These are phyloP conservation scores for Oscheius sp. DNA, from an alignment of 1,140 invertebrate species.

Conservation along the genomic window DNA sequence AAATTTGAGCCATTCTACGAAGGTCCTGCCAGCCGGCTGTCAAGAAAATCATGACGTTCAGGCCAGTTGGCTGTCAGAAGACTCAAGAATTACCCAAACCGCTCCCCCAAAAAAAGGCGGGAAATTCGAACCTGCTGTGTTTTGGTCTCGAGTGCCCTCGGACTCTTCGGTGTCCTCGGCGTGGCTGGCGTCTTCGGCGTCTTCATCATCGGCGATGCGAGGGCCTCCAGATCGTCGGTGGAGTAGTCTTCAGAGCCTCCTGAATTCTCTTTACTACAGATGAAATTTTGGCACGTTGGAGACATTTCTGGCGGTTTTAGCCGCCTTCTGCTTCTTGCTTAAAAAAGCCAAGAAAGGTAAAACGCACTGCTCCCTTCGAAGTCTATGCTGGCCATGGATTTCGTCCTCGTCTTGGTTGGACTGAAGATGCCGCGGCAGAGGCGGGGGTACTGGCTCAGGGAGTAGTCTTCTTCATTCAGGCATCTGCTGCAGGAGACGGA, in stretches of 20 bases:
- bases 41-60: too few species aligned
- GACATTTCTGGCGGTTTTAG: too few species aligned
- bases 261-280: neutral
- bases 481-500: slow-evolving; percentile 29
- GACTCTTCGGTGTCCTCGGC: neutral
- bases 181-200: neutral
- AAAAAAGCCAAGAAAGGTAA: neutral
- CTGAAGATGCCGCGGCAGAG: neutral
- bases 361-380: neutral
- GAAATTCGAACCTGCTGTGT: too few species aligned
- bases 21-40: too few species aligned
- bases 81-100: too few species aligned
- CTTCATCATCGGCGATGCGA: neutral
- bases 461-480: slow-evolving; percentile 5
- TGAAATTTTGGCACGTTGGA: too few species aligned
- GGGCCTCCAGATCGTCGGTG: neutral
- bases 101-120: too few species aligned
- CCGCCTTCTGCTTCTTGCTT: too few species aligned
- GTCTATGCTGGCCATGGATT: neutral
- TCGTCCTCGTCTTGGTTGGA: neutral
- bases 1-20: too few species aligned
- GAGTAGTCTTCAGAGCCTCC: neutral
- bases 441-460: neutral
- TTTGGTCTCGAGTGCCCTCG: neutral
- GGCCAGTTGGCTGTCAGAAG: too few species aligned